These are phyloP conservation scores for Nibea coibor DNA, from an alignment of 2,113 vertebrate genomes.

Conservation along the genomic window DNA sequence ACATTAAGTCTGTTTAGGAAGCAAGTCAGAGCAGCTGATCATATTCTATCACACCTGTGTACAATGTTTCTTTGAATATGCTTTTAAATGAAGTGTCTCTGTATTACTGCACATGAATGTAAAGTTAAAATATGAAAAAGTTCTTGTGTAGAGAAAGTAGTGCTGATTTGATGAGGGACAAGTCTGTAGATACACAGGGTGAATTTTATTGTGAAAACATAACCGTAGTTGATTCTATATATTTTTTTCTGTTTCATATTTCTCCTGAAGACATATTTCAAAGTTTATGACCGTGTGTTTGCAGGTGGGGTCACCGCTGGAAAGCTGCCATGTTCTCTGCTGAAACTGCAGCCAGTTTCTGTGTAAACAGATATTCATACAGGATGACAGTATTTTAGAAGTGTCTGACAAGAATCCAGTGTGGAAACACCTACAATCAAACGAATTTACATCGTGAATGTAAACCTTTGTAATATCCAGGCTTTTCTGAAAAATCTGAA, in stretches of 20 bases:
- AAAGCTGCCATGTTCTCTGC: neutral
- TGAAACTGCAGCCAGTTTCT: neutral
- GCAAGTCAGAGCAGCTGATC: no score
- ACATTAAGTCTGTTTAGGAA: no score
- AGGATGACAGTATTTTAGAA: neutral
- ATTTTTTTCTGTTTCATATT: neutral
- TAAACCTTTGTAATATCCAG: neutral
- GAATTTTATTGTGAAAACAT: no score
- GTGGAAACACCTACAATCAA: neutral
- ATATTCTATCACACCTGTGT: no score
- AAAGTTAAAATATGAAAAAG: no score
- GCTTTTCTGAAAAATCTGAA: neutral
- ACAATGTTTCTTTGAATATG: no score
- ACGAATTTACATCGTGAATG: neutral
- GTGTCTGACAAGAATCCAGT: neutral
- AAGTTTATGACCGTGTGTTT: neutral
- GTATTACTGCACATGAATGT: no score
- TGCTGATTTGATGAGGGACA: no score
- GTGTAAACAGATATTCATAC: conserved; percentile 6
- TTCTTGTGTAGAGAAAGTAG: no score
- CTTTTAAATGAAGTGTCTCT: no score
- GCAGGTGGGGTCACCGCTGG: neutral
- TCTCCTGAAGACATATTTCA: neutral
- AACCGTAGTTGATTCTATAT: no score
- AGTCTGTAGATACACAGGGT: no score